Base-by-base conservation (phyloP, 2,797 vertebrate species). In the Silurus aristotelis region DNA sequence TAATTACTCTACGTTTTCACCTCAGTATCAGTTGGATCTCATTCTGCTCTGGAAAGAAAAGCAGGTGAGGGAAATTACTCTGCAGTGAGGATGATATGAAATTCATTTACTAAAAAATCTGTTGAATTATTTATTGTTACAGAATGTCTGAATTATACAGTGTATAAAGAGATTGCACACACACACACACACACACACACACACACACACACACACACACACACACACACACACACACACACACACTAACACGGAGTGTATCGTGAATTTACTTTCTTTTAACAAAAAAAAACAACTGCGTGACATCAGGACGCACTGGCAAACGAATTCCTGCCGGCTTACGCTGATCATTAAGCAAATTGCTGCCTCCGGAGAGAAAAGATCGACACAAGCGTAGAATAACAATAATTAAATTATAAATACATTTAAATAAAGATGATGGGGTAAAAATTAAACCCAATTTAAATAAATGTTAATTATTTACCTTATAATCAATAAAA, bases 71-170 rank as follows among this genome's bases (percentile, higher is more conserved):
- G 48, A 5, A 25, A 80, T 64, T 66, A 63, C 17, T 64, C 25
- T 80, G 20, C 60, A 64, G 31, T 64, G 60, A 27, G 70, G 10
- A 9, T 48, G 46, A 73, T 8, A 71, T 46, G 6, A 27, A 7
- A 76, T 31, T 58, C 14, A 27, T 76, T 76, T 56, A 76, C 3
- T 76, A 31, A 76, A 76, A 55, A 8, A 60, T 5, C 48, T 15
- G 58, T 60, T 64, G 43, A 64, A 64, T 80, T 25, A 80, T 80
- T 63, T 64, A 80, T 80, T 15, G 12, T 7, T 20, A 77, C 38
- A 25, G 64, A 80, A 64, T n/a, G 15, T 6, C 58, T 15, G 7
- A 80, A 80, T 80, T 80, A 80, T 80, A 64, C 78, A 80, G 13
- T 15, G 73, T 17, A 31, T 76, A 27, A 76, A 1, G 27, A 56